Percentiles rank a stretch among this genome's conserved stretches.
Evolutionary conservation across 1,140 invertebrate genomes (phyloP).

Genomic region (Centruroides vittatus): DNA sequence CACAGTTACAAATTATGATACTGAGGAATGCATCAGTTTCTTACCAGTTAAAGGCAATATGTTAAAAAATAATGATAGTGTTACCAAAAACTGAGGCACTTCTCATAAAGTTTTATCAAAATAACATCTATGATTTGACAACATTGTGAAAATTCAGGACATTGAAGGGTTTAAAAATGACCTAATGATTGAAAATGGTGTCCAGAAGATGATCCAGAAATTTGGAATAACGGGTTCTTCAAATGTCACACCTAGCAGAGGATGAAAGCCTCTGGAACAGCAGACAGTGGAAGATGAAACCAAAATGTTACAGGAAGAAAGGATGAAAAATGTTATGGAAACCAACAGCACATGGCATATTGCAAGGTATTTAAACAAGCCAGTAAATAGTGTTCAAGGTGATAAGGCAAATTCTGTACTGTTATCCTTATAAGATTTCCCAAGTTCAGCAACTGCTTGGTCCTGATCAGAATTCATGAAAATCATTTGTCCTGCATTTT

Average conservation of each 20-base stretch:
- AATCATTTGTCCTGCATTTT: background rate
- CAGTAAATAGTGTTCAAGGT: background rate
- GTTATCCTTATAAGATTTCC: background rate
- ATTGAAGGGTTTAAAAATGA: slow-evolving; percentile 2
- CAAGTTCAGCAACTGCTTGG: slow-evolving; percentile 1
- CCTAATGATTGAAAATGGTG: background rate
- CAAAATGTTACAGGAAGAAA: background rate
- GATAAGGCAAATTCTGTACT: background rate
- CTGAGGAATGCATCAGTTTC: too few species aligned
- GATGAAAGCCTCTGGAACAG: background rate
- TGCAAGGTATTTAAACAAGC: background rate
- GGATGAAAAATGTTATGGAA: background rate
- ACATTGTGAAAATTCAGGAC: background rate
- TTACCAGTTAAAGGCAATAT: too few species aligned
- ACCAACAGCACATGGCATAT: background rate
- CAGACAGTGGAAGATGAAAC: background rate
- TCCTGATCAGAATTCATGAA: background rate
- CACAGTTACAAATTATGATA: too few species aligned
- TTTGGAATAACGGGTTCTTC: background rate
- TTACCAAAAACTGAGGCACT: background rate
- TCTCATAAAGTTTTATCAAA: slow-evolving; percentile 1
- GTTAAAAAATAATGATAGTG: background rate
- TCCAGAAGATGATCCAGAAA: background rate
- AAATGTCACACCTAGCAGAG: background rate
- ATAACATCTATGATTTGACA: background rate